These are phyloP conservation scores for Triplophysa siluroides DNA, from an alignment of 2,113 vertebrate genomes.

Conservation along the genomic window DNA sequence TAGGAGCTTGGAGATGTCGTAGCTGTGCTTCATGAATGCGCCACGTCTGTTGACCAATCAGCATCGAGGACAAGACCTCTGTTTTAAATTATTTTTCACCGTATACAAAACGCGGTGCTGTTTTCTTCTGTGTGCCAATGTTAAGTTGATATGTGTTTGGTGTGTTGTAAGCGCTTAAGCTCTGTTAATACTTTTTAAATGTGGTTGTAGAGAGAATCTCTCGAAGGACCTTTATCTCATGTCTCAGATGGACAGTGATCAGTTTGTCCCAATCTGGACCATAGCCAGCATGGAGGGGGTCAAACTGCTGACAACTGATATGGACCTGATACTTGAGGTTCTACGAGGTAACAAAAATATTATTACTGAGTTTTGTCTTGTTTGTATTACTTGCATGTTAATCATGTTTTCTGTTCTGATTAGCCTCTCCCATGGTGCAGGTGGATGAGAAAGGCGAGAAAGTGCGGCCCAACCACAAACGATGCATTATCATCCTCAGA, in stretches of 20 bases:
- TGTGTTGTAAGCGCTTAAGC: neutral
- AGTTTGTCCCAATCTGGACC: conserved; percentile 97
- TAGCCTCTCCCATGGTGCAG: conserved; percentile 96
- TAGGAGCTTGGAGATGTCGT: too few species aligned
- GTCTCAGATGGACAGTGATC: conserved; percentile 99
- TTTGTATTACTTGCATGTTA: neutral
- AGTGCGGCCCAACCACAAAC: conserved; percentile 95
- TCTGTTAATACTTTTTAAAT: neutral
- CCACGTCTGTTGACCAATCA: too few species aligned
- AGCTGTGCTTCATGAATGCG: too few species aligned
- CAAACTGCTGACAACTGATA: conserved; percentile 92
- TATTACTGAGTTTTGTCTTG: too few species aligned
- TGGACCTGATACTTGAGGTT: conserved; percentile 93
- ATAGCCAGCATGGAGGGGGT: conserved; percentile 98
- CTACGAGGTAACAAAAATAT: conserved; percentile 80
- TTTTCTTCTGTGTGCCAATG: too few species aligned
- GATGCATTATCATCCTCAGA: conserved; percentile 95
- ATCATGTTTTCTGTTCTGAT: neutral
- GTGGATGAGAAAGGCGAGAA: conserved; percentile 98
- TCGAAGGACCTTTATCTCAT: conserved; percentile 97
- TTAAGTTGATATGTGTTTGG: too few species aligned
- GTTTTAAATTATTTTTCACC: too few species aligned
- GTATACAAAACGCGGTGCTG: too few species aligned
- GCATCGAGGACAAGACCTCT: too few species aligned
- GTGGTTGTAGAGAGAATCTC: conserved; percentile 85